Base-by-base conservation (phyloP, 2,113 vertebrate species). In the Microcebus tavaratra region DNA sequence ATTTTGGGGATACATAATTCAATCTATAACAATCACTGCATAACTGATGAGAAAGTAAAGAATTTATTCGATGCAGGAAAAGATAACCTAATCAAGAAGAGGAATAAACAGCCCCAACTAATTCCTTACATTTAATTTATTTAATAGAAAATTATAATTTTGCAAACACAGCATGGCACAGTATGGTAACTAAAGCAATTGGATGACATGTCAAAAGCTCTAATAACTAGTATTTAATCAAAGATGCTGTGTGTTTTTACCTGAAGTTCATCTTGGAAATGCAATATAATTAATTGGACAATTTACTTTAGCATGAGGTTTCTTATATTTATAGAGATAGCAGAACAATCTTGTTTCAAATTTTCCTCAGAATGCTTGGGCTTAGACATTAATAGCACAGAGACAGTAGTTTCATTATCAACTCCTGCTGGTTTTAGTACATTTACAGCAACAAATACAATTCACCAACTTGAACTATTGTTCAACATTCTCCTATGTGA, bases 91-190 rank as follows among this genome's bases (percentile, higher is more conserved):
- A 83, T 50, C 59, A 72, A 78, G 31, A 83, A 72, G 31, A 89
- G 25, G 36, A 83, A 42, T 12, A 63, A 57, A 73, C 4, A 84
- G 34, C 11, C 1, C 39, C 31, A 50, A 68, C 17, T 87, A 67
- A 72, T 23, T 78, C 45, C 57, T 96, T 39, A 17, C 29, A 53
- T 91, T 59, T 82, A 90, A 73, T 76, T 91, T 72, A 53, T 84
- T 88, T 86, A 86, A 48, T 68, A 95, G 72, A 91, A 93, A 95
- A 75, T 84, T 63, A 78, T 67, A 53, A 75, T 76, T 81, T 88
- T 93, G 53, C 34, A 70, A 81, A 53, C 48, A 88, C 5, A 85
- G 34, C 34, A 9, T 48, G 48, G 15, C 20, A 73, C 21, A 70
- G 36, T 67, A 29, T 79, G n/a, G 14, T 55, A 89, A 70, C 36